Conservation (phyloP, 2,113 vertebrate species). For the Carassius gibelio region DNA sequence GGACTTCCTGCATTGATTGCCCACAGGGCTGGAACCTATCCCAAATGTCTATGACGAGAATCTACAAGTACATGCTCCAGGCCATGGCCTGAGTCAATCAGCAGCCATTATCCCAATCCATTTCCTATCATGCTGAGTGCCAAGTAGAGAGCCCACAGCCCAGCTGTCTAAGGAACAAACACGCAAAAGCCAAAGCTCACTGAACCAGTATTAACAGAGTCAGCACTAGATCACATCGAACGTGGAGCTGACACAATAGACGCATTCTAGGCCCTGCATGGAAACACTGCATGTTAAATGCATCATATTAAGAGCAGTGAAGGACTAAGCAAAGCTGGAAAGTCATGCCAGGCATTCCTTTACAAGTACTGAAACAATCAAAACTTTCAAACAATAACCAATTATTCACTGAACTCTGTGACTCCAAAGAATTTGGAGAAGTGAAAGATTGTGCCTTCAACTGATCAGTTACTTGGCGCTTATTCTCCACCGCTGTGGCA, state of each 20-base stretch:
- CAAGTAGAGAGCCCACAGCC: constrained; percentile 48
- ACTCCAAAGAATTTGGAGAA: background rate
- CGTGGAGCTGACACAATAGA: background rate
- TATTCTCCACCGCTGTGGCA: background rate
- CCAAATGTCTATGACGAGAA: constrained; percentile 54
- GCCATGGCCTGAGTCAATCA: constrained; percentile 58
- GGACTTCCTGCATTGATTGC: constrained; percentile 63
- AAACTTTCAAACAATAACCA: constrained; percentile 3
- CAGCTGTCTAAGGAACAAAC: constrained; percentile 54
- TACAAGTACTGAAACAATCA: constrained; percentile 7
- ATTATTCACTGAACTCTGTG: background rate
- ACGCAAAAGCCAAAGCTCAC: constrained; percentile 61
- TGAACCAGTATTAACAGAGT: constrained; percentile 63
- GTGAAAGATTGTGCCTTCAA: background rate
- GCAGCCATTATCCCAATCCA: constrained; percentile 58
- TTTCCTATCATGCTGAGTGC: constrained; percentile 35
- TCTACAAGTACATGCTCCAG: constrained; percentile 50
- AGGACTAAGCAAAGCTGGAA: background rate
- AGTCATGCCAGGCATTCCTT: constrained; percentile 5
- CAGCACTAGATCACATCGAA: constrained; percentile 63
- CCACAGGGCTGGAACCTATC: constrained; percentile 60
- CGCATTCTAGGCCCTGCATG: background rate
- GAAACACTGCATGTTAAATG: background rate
- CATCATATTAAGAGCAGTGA: constrained; percentile 7
- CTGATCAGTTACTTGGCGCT: background rate